Evolutionary conservation across 1,140 invertebrate genomes (phyloP), one percentile per base, ranked within the genome.

Genomic region (Platorchestia sp.): DNA sequence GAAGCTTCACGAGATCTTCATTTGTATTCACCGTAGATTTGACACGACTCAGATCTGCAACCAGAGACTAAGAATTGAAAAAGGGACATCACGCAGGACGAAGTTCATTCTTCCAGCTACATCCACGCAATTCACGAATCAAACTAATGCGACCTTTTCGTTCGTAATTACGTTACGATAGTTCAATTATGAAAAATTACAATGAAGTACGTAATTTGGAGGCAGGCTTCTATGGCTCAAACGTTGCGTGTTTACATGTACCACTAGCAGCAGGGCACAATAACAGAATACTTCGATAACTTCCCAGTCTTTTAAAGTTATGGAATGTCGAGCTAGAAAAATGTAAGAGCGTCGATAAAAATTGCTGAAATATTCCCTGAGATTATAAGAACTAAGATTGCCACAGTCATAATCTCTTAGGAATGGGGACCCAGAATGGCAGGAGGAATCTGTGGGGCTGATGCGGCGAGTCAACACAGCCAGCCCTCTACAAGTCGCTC

Each of bases 371-470:
- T 36, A 75, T 75, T 75, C 59, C 59, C 27, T 22, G 59, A 75
- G 59, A 75, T 75, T 75, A 75, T 10, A 75, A 75, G 14, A 3
- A 36, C 59, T 27, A 75, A 75, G 27, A 75, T 75, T 75, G 59
- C 36, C 59, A 75, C 36, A 75, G 59, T 75, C 27, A 75, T 75
- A 75, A 75, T 75, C 14, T 75, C 27, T 19, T 10, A 75, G 59
- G 59, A 75, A 75, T 75, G 59, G 36, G 59, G 59, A 27, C 59
- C 59, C 14, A 75, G 27, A 75, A 75, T 75, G 59, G 27, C 59
- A 89, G 43, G 3, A 89, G 87, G 87, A 89, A 89, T 89, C 87
- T 89, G 43, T 27, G 87, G 87, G 42, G 87, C n/a, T 89, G 87
- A 89, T 89, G 43, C 87, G 36, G 10, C n/a, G 87, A 89, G 87